Evolutionary conservation across 1,140 invertebrate species (phyloP).

Genomic region (Drusus annulatus): DNA sequence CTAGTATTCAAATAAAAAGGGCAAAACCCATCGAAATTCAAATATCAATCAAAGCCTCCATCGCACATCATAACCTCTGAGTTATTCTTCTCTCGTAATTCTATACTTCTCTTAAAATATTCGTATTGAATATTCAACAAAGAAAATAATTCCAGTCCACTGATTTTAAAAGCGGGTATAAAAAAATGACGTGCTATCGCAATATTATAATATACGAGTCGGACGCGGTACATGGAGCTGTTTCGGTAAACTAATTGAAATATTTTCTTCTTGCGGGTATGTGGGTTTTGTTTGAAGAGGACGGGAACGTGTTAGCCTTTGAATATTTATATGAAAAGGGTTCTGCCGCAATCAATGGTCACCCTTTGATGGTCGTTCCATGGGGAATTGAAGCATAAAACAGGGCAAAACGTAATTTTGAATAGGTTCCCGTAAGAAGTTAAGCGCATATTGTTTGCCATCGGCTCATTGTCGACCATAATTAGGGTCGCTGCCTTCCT

Average conservation of each 20-base stretch:
- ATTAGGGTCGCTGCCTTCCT: slow-evolving; percentile 13
- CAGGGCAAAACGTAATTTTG: slow-evolving; percentile 33
- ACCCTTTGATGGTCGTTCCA: slow-evolving; percentile 35
- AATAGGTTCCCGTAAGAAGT: slow-evolving; percentile 28
- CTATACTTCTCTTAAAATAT: background rate
- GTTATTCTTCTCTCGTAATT: too few relatives aligned
- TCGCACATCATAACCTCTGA: too few relatives aligned
- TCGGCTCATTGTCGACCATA: slow-evolving; percentile 1
- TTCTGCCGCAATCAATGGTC: slow-evolving; percentile 35
- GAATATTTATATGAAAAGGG: slow-evolving; percentile 45
- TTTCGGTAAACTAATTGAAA: slow-evolving; percentile 45
- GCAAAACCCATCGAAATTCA: too few relatives aligned
- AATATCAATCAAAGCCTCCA: too few relatives aligned
- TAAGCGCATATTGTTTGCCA: slow-evolving; percentile 27
- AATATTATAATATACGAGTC: background rate
- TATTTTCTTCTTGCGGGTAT: slow-evolving; percentile 47
- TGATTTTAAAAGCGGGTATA: background rate
- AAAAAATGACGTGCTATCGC: background rate
- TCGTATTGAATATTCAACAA: background rate
- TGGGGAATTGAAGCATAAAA: slow-evolving; percentile 33
- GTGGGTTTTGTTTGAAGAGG: slow-evolving; percentile 43
- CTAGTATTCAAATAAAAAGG: too few relatives aligned
- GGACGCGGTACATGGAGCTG: background rate
- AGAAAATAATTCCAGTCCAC: background rate
- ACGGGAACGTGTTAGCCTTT: slow-evolving; percentile 36